A percentile compares a stretch with the other conserved stretches of the same genome.
Evolutionary conservation across 2,113 vertebrate genomes (phyloP).

Genomic region (Acinonyx jubatus): DNA sequence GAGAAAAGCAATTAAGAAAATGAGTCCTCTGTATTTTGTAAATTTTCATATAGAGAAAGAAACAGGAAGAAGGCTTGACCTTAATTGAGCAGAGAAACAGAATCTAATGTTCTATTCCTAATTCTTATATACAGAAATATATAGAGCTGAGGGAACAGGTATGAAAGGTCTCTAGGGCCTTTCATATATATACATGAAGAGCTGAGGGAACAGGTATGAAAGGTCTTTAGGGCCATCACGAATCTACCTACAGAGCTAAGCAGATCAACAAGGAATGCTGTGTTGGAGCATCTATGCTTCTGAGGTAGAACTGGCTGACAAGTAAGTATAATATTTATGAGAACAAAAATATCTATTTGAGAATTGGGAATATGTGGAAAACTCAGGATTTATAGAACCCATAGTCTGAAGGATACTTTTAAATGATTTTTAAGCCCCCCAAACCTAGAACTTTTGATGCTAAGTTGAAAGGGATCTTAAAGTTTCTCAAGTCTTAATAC

Average conservation of each 20-base stretch:
- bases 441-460: not conserved
- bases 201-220: not conserved
- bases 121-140: not conserved
- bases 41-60: not conserved
- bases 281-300: not conserved
- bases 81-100: not conserved
- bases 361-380: not conserved
- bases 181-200: not conserved
- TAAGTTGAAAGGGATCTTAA: not conserved
- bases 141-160: not conserved
- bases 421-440: not conserved
- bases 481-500: not conserved
- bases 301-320: not conserved
- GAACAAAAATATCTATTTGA: not conserved
- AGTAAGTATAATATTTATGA: not conserved
- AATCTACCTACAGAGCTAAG: not conserved
- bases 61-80: not conserved
- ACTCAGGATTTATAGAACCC: not conserved
- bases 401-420: not conserved
- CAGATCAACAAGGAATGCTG: not conserved
- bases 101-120: not conserved
- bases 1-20: not conserved
- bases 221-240: not conserved
- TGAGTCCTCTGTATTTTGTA: not conserved
- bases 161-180: not conserved